Conservation (phyloP, 2,113 vertebrate species). For the Micronisus gabar region DNA sequence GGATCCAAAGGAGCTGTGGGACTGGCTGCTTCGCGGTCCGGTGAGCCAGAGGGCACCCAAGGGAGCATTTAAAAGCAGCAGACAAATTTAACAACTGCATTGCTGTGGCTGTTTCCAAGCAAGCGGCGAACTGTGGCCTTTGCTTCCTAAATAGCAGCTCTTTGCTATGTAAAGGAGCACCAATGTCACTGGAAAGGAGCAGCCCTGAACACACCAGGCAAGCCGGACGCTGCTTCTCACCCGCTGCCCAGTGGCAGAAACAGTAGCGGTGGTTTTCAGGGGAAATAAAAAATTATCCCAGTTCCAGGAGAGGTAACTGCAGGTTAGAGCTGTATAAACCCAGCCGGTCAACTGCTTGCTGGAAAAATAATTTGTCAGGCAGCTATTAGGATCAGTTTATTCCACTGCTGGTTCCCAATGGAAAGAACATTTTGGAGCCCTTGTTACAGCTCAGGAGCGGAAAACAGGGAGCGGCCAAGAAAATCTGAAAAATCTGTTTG, state of each 20-base stretch:
- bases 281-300: neutral
- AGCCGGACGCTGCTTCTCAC: neutral
- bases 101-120: neutral
- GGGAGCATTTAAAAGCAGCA: neutral
- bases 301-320: constrained; percentile 45
- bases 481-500: constrained; percentile 55
- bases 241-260: neutral
- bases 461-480: constrained; percentile 51
- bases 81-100: neutral
- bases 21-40: neutral
- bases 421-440: constrained; percentile 66
- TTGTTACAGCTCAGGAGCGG: constrained; percentile 35
- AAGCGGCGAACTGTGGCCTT: neutral
- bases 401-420: constrained; percentile 62
- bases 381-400: constrained; percentile 59
- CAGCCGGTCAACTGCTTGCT: constrained; percentile 15
- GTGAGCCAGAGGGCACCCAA: neutral
- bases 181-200: neutral
- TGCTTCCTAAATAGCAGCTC: neutral
- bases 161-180: neutral
- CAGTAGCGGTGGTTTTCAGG: neutral
- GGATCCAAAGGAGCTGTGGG: neutral
- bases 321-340: constrained; percentile 42
- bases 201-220: neutral
- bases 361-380: constrained; percentile 62